Conservation (phyloP, 2,113 vertebrate genomes). For the Lophura nycthemera region DNA sequence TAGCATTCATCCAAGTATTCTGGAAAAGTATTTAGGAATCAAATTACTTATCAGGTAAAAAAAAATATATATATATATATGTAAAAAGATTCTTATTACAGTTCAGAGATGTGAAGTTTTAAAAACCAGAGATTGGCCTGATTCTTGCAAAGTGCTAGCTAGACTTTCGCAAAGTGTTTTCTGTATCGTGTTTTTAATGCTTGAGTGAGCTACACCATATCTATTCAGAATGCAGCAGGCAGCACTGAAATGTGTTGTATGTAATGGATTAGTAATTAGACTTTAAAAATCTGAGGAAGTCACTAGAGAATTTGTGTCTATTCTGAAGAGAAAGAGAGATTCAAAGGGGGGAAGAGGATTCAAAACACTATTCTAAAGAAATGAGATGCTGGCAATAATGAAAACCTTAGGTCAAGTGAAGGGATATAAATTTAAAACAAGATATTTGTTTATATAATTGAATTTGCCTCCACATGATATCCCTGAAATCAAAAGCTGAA, state of each 20-base stretch:
- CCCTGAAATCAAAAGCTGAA: background rate
- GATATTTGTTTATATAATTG: background rate
- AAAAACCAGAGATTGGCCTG: background rate
- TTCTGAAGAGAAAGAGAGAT: background rate
- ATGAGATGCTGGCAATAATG: background rate
- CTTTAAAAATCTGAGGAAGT: background rate
- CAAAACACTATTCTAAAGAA: background rate
- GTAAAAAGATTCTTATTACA: background rate
- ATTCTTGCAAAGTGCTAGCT: background rate
- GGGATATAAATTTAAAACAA: background rate
- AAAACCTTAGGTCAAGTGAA: background rate
- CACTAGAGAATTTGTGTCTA: background rate
- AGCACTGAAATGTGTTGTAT: background rate
- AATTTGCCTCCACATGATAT: background rate
- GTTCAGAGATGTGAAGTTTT: background rate
- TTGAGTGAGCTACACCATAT: background rate
- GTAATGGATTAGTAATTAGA: background rate
- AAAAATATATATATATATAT: background rate
- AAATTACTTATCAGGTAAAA: background rate
- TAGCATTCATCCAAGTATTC: background rate
- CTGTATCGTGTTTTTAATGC: rapidly evolving
- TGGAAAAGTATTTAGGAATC: background rate
- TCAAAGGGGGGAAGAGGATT: no score
- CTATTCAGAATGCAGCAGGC: background rate
- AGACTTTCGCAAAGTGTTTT: background rate